phyloP scores from a whole-genome alignment of 2,888 invertebrate species.

The Netelia inedita region DNA sequence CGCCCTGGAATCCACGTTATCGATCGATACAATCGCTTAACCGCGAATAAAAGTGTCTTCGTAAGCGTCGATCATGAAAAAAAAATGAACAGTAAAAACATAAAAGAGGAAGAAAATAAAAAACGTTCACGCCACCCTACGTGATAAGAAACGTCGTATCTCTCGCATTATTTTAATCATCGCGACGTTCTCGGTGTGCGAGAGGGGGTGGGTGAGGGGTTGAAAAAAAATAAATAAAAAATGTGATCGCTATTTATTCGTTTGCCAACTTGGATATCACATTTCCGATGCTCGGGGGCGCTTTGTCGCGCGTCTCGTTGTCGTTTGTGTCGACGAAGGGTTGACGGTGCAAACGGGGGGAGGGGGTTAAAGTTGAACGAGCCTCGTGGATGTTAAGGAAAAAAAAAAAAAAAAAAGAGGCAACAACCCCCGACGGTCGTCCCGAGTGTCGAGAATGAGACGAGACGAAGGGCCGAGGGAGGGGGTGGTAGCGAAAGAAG shows the following conservation, averaged over 20 bases:
- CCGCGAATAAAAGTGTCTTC: not conserved
- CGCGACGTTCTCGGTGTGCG: not conserved
- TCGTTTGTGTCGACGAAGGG: not conserved
- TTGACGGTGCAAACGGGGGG: not conserved
- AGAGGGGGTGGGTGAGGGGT: too few species aligned
- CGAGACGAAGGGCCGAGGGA: not conserved
- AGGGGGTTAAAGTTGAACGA: conserved; percentile 19
- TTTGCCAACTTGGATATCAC: not conserved
- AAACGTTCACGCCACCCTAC: too few species aligned
- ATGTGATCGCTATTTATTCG: not conserved
- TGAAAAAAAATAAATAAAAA: too few species aligned
- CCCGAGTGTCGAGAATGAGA: not conserved
- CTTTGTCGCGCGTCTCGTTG: not conserved
- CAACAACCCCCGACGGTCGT: not conserved
- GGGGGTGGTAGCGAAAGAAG: not conserved
- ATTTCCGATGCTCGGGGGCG: not conserved
- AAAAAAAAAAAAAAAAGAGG: too few species aligned
- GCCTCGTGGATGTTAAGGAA: not conserved
- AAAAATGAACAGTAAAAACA: not conserved
- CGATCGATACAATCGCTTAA: not conserved
- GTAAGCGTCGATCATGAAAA: not conserved
- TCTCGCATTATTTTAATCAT: not conserved
- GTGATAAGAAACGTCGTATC: not conserved
- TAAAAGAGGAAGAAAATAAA: not conserved
- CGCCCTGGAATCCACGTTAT: not conserved